Conservation (phyloP, 2,797 vertebrate species). For the Carcharodon carcharias region DNA sequence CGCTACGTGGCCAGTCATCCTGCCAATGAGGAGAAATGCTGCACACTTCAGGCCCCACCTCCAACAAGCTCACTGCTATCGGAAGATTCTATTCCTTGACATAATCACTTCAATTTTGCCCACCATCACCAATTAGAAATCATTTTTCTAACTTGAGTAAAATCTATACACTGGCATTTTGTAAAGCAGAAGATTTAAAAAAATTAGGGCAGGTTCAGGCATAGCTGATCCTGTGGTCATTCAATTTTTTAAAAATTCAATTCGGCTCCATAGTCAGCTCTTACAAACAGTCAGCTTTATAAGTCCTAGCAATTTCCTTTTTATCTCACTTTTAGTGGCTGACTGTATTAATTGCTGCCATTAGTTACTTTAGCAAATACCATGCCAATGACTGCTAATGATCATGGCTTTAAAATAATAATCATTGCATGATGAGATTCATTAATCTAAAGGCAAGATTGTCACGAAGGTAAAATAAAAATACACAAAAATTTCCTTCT, state of each 20-base stretch:
- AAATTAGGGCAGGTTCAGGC: background rate
- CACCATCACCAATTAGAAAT: background rate
- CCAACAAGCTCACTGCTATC: too few species aligned
- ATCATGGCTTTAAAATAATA: conserved; percentile 19
- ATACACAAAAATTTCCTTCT: conserved; percentile 32
- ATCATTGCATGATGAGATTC: conserved; percentile 1
- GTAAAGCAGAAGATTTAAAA: background rate
- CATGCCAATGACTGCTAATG: conserved; percentile 16
- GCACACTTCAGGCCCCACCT: too few species aligned
- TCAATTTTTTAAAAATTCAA: background rate
- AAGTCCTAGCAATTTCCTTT: background rate
- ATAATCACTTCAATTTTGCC: background rate
- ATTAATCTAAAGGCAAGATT: conserved; percentile 32
- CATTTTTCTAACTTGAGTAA: background rate
- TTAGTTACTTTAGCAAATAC: conserved; percentile 22
- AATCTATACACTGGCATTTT: background rate
- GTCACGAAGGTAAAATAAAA: conserved; percentile 29
- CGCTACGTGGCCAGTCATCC: too few species aligned
- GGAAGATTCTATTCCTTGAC: background rate
- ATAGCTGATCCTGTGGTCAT: background rate
- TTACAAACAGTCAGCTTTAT: background rate
- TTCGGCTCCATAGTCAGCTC: background rate
- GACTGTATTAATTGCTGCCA: conserved; percentile 28
- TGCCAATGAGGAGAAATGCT: too few species aligned
- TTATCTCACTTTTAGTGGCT: background rate